Percentiles rank a stretch among this genome's conserved stretches.
Conservation (phyloP, 2,888 invertebrate genomes). For the Odontocerum albicorne region DNA sequence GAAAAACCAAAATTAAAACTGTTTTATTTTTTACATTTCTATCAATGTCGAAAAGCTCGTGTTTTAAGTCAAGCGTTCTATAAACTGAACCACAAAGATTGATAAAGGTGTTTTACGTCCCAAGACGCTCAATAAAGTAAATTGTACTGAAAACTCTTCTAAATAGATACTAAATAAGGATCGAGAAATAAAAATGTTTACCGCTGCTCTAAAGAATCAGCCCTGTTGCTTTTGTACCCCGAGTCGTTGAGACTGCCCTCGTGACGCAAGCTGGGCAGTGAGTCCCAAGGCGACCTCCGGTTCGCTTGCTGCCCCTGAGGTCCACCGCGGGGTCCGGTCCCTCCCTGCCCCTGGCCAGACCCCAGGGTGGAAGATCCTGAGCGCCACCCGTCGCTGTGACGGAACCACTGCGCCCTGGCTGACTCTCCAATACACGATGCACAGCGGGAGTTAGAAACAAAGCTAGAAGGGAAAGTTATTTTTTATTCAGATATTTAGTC, state of each 20-base stretch:
- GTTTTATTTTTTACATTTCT: too few species aligned
- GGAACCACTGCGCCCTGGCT: conserved; percentile 86
- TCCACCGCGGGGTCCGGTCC: conserved; percentile 70
- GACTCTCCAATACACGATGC: conserved; percentile 90
- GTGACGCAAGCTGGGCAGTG: conserved; percentile 80
- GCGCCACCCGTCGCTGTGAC: conserved; percentile 87
- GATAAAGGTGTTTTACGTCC: too few species aligned
- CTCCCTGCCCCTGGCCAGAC: conserved; percentile 56
- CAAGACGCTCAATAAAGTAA: too few species aligned
- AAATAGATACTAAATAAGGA: too few species aligned
- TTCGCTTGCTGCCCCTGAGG: conserved; percentile 60
- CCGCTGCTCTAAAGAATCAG: conserved; percentile 87
- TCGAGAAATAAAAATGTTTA: conserved; percentile 46
- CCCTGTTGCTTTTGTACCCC: conserved; percentile 82
- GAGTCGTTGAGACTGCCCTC: conserved; percentile 86
- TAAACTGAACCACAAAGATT: too few species aligned
- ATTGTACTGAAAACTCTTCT: too few species aligned
- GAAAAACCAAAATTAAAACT: too few species aligned
- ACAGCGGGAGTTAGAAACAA: conserved; percentile 68
- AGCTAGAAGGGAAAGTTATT: conserved; percentile 42
- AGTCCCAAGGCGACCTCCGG: conserved; percentile 86
- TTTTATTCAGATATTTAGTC: too few species aligned
- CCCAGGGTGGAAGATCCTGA: conserved; percentile 72
- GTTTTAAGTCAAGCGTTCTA: too few species aligned
- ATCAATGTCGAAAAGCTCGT: too few species aligned